Base-by-base conservation (phyloP, 2,888 invertebrate genomes). In the Brenthis daphne region DNA sequence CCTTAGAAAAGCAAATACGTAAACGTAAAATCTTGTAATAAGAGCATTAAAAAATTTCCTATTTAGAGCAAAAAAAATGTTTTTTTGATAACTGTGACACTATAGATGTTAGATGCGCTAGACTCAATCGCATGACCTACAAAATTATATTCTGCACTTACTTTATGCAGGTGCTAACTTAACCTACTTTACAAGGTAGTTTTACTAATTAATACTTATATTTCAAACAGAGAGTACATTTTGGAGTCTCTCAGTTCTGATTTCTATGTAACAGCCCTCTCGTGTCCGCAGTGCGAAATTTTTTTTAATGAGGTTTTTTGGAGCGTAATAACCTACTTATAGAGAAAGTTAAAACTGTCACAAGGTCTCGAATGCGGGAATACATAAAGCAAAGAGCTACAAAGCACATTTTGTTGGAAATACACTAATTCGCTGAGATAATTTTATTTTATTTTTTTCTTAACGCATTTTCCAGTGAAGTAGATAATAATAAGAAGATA, bases 241-340 rank as follows among this genome's bases (percentile, higher is more conserved):
- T 63, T 64, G 14, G 47, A 63, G 63, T 64, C 63, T 48, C 55
- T 56, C 50, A 8, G 50, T 56, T 33, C 29, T n/a, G 56, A 67
- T 57, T 67, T 67, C 37, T 64, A 64, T 64, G 57, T 68, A 68
- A 65, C 48, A 55, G 65, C 51, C 47, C 60, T 58, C 68, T 58
- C 29, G 57, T 58, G 29, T 16, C 58, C 60, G 64, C 68, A 68
- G 58, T 68, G 65, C 68, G 64, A 68, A 64, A 56, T 54, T 54
- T 68, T 65, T 54, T 65, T 58, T 68, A 68, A 68, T 65, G 64
- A 68, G 58, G 55, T 55, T 56, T 61, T 67, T 60, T 54, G 56
- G 60, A 61, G 51, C 60, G 14, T 48, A 57, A 60, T 50, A 65
- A 68, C 68, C 68, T 58, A 68, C 20, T 37, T 53, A 50, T 29